phyloP scores from a whole-genome alignment of 2,797 vertebrate genomes.

The Passerculus sandwichensis region DNA sequence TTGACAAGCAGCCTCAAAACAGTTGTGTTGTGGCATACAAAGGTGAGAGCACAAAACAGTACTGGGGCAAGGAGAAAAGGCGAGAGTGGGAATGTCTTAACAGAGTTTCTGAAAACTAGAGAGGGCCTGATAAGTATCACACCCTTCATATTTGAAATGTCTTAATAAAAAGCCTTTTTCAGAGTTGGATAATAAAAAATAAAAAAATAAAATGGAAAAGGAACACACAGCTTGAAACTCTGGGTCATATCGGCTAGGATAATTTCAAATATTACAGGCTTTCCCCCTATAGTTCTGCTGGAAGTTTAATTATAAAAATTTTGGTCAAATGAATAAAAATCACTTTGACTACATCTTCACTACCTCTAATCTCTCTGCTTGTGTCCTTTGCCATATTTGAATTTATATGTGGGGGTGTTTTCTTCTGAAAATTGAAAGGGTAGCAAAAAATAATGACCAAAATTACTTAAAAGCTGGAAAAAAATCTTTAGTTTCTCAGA shows the following conservation, averaged over 20 bases:
- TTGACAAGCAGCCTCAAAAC: background rate
- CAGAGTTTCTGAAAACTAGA: background rate
- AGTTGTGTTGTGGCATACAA: background rate
- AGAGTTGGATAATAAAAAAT: background rate
- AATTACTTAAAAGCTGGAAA: background rate
- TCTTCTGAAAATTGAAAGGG: background rate
- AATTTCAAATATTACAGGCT: background rate
- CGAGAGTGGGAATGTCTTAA: background rate
- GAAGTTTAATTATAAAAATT: background rate
- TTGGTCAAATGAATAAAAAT: background rate
- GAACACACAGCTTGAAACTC: background rate
- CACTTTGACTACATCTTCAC: background rate
- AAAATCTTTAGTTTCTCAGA: background rate
- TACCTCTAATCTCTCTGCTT: background rate
- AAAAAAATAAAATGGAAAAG: background rate
- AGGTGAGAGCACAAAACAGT: background rate
- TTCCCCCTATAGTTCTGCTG: background rate
- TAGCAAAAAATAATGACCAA: background rate
- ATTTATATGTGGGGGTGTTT: background rate
- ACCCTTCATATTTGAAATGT: background rate
- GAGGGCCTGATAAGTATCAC: background rate
- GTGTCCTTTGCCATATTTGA: background rate
- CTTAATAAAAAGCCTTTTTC: background rate
- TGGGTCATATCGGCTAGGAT: background rate
- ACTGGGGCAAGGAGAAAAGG: background rate